Percentiles rank a stretch among this genome's conserved stretches.
Evolutionary conservation across 2,888 invertebrate species (phyloP).

Genomic region (Drosophila nr. perissopoda): DNA sequence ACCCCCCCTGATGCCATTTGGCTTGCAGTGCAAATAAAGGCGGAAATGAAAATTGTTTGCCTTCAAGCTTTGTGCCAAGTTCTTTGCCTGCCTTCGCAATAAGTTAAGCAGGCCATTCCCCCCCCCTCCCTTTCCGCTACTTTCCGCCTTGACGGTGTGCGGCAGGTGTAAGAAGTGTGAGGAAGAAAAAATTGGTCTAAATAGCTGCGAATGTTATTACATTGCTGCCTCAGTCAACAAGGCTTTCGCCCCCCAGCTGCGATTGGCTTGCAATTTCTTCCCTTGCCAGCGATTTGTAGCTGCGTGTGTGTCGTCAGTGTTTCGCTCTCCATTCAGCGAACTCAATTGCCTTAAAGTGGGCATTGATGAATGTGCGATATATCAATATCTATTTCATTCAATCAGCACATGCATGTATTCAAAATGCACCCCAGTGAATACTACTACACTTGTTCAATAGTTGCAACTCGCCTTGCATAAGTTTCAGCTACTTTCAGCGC

Average conservation of each 20-base stretch:
- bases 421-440: constrained; percentile 8
- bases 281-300: constrained; percentile 37
- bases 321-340: constrained; percentile 19
- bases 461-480: not conserved
- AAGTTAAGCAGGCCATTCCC: constrained; percentile 49
- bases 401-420: constrained; percentile 40
- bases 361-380: constrained; percentile 25
- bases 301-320: constrained; percentile 11
- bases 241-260: not conserved
- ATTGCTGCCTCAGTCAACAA: constrained; percentile 27
- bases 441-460: constrained; percentile 13
- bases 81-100: constrained; percentile 40
- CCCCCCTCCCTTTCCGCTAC: too few species aligned
- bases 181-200: constrained; percentile 47
- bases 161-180: constrained; percentile 39
- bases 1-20: constrained; percentile 34
- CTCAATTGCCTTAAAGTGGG: constrained; percentile 51
- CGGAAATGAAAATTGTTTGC: constrained; percentile 72
- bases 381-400: constrained; percentile 52
- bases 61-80: constrained; percentile 43
- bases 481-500: not conserved
- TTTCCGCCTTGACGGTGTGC: constrained; percentile 52
- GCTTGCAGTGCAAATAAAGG: constrained; percentile 63
- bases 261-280: constrained; percentile 16
- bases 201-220: constrained; percentile 70